Percentiles rank a stretch among this genome's conserved stretches.
Evolutionary conservation across 2,113 vertebrate species (phyloP).

Genomic region (Lucifuga dentata): DNA sequence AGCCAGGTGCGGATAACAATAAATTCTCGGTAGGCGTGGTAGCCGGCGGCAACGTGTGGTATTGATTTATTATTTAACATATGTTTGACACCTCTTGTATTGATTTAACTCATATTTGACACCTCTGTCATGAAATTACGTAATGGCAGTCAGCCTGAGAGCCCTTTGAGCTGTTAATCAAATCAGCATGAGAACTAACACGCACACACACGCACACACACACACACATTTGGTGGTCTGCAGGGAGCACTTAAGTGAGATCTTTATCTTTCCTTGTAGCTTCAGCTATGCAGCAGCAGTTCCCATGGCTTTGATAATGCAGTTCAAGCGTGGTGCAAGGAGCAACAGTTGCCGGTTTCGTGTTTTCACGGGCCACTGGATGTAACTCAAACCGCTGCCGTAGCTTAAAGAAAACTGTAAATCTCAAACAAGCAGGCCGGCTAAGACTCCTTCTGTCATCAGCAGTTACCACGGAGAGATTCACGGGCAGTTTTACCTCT

Average conservation of each 20-base stretch:
- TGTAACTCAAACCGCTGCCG: background rate
- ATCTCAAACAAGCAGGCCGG: constrained; percentile 34
- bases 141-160: constrained; percentile 26
- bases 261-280: constrained; percentile 63
- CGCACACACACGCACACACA: constrained; percentile 29
- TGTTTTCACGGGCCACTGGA: background rate
- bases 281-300: constrained; percentile 50
- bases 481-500: constrained; percentile 44
- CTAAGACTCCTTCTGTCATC: constrained; percentile 40
- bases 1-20: too few relatives aligned
- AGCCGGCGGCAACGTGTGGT: background rate
- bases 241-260: constrained; percentile 59
- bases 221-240: constrained; percentile 16
- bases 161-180: constrained; percentile 51
- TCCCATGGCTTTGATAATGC: constrained; percentile 67
- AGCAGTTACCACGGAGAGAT: constrained; percentile 36
- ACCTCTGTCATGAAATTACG: constrained; percentile 23
- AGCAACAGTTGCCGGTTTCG: constrained; percentile 12
- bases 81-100: background rate
- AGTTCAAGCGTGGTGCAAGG: background rate
- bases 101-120: constrained; percentile 12
- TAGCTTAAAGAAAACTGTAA: constrained; percentile 48
- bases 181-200: constrained; percentile 43
- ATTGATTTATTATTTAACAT: background rate
- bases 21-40: background rate